Evolutionary conservation across 30 jellyfish, hydroid and myxozoan genomes (phyloP), one percentile per base, ranked within the genome.

Genomic region (Hydra vulgaris): DNA sequence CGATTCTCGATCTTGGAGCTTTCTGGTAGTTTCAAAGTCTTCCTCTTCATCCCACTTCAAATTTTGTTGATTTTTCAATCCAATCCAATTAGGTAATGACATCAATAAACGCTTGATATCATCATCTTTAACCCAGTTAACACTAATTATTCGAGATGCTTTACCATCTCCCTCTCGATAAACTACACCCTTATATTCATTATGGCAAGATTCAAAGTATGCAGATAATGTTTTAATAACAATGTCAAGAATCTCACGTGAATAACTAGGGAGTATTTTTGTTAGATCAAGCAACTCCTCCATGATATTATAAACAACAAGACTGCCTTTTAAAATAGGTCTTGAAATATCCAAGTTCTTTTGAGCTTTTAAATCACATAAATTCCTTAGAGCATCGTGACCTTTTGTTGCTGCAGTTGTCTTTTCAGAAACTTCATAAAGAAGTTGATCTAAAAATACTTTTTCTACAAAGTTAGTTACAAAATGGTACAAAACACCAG

Each of bases 61-160:
- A 25, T 85, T 70, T 25, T 78, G 66, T 71, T 79, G 89, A 23
- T 79, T 88, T 56, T 85, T 92, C 15, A 89, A 71, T 61, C 79
- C 75, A 52, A 84, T 25, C 98, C 98, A 92, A 66, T 87, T 87
- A 23, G 98, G 98, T 66, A 92, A 81, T 1, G 96, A 68, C 82
- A 80, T 87, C 83, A 87, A 72, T 69, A 87, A 92, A 53, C 96
- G 82, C 27, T 74, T 86, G 23, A 92, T 92, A 25, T 92, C 98
- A 7, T 87, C 96, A 78, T 92, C 98, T 71, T 90, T 84, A 0
- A 89, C 98, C 98, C 98, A 92, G 23, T 95, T 87, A 0, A 95
- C 98, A 77, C 98, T 92, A 27, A 92, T 88, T 8, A 92, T 92
- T 12, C 94, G 77, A 25, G 98, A 92, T 54, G 94, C 96, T 84